phyloP scores from a whole-genome alignment of 2,113 vertebrate genomes.

The Sula dactylatra region DNA sequence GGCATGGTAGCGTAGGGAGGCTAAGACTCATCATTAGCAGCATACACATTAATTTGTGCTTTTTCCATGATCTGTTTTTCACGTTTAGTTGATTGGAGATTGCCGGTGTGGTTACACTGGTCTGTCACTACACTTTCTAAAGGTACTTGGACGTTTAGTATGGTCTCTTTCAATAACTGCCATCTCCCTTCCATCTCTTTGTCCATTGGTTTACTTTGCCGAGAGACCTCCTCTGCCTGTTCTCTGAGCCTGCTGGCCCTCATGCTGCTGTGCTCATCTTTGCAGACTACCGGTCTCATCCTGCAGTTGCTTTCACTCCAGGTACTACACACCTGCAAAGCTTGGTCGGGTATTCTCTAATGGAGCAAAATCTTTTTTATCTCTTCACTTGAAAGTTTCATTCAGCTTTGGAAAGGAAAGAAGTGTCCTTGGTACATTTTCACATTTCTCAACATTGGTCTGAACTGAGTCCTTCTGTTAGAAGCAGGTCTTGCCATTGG shows the following conservation, averaged over 20 bases:
- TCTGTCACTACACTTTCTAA: not conserved
- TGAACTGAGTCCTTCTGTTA: not conserved
- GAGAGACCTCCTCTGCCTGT: not conserved
- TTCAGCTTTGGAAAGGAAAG: not conserved
- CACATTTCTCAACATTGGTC: not conserved
- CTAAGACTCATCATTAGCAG: not conserved
- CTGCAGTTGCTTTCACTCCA: not conserved
- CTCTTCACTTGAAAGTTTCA: not conserved
- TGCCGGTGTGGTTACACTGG: not conserved
- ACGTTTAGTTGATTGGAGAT: not conserved
- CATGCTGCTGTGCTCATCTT: not conserved
- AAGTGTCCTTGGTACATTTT: not conserved
- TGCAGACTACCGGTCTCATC: not conserved
- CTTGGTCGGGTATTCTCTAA: not conserved
- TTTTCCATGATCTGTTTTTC: not conserved
- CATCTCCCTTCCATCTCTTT: not conserved
- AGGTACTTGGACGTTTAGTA: not conserved
- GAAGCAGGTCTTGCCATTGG: not conserved
- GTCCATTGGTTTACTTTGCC: not conserved
- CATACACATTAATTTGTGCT: not conserved
- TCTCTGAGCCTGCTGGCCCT: not conserved
- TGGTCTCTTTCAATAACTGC: not conserved
- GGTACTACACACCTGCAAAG: not conserved
- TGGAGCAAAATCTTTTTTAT: not conserved
- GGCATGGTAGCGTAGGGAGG: not conserved